Evolutionary conservation across 2,888 invertebrate species (phyloP).

Genomic region (Autographa gamma): DNA sequence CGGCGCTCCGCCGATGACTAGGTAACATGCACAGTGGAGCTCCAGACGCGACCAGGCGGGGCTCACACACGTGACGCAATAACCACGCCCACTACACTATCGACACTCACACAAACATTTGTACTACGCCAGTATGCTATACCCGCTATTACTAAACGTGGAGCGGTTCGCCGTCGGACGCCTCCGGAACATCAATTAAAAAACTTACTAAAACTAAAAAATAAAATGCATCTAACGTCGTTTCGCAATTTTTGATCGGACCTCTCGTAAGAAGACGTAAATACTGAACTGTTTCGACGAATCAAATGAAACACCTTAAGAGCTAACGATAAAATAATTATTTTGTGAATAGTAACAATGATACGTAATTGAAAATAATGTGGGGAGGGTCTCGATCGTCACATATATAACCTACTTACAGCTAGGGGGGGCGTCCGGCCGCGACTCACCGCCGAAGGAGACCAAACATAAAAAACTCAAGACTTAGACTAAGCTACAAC

Average conservation of each 20-base stretch:
- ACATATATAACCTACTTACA: slow-evolving; percentile 79
- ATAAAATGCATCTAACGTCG: slow-evolving; percentile 77
- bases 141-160: slow-evolving; percentile 75
- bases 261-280: slow-evolving; percentile 66
- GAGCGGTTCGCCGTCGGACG: slow-evolving; percentile 72
- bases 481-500: slow-evolving; percentile 74
- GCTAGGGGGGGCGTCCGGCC: slow-evolving; percentile 74
- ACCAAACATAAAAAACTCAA: slow-evolving; percentile 66
- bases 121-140: slow-evolving; percentile 86
- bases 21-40: too few relatives aligned
- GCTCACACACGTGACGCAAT: slow-evolving; percentile 54
- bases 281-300: slow-evolving; percentile 71
- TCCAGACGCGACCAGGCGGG: slow-evolving; percentile 9
- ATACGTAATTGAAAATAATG: slow-evolving; percentile 45
- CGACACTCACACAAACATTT: slow-evolving; percentile 81
- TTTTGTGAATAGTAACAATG: slow-evolving; percentile 64
- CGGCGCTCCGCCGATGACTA: too few relatives aligned
- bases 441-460: slow-evolving; percentile 61
- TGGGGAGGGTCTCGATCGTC: slow-evolving; percentile 64
- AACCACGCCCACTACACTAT: slow-evolving; percentile 60
- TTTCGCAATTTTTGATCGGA: slow-evolving; percentile 71
- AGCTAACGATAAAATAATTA: slow-evolving; percentile 62
- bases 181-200: slow-evolving; percentile 70
- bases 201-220: slow-evolving; percentile 73
- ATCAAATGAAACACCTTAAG: slow-evolving; percentile 59